Evolutionary conservation across 2,888 invertebrate species (phyloP), one percentile per base, ranked within the genome.

Genomic region (Leptinotarsa juncta): DNA sequence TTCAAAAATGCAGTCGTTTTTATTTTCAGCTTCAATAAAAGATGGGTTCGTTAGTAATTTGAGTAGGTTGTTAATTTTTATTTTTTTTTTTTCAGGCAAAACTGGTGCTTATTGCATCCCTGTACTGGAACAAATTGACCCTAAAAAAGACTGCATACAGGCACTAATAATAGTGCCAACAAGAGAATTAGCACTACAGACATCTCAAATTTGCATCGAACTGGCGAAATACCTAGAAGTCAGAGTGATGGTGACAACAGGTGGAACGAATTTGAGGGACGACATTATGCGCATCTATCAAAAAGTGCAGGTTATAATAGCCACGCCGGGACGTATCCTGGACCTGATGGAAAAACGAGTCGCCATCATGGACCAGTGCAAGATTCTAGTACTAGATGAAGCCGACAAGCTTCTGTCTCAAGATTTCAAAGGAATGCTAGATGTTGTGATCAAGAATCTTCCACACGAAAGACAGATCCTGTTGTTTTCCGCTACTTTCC

Each of bases 91-190:
- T 71, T 18, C 71, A 88, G 88, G 88, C 75, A 99, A 99, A 91
- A 99, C 99, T 86, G 99, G 99, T 86, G 99, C 99, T 82, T 99
- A 99, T 89, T 96, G 97, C 88, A 99, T 99, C 90, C 99, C 99
- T 84, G 96, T 98, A 83, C 91, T 99, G 88, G 99, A 99, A 91
- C 95, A 97, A 91, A 94, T 96, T 85, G 95, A 96, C 89, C 92
- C 95, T 76, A 92, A 92, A 86, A 94, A 94, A 91, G 96, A 97
- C 91, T 93, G 92, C 88, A 98, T 99, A 88, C 99, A 99, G 92
- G 99, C 98, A 85, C 91, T 99, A 90, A 94, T 99, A 84, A 96
- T 99, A 88, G 99, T 99, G 86, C 99, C 99, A 80, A 99, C 99
- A 77, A 92, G 99, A 90, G 99, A 99, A 90, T 90, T 99, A 89